Base-by-base conservation (phyloP, 2,113 vertebrate species). In the Hemibagrus wyckioides region DNA sequence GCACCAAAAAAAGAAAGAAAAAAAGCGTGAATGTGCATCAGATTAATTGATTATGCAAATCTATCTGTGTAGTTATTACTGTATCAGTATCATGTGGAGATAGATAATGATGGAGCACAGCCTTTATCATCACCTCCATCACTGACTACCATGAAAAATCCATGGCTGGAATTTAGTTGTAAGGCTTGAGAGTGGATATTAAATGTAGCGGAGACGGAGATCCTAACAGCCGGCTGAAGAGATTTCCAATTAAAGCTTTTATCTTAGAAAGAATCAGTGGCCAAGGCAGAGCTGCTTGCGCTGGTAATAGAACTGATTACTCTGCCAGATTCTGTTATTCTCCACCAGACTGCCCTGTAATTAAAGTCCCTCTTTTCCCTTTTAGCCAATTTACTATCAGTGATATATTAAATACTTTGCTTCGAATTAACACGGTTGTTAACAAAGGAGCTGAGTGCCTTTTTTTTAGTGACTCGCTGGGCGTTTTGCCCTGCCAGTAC, bases 231-330 rank as follows among this genome's bases (percentile, higher is more conserved):
- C 39, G 8, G 17, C 65, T 19, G 65, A 82, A 87, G 61, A 41
- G 67, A 87, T 75, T 54, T 86, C 80, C 86, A 75, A 87, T 82
- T 87, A 82, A 75, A 81, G 28, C 79, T 82, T 87, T 73, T 87
- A 41, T 73, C 86, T 73, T 82, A 75, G 80, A 65, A 82, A 33
- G 85, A 80, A 80, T 86, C 85, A 80, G 80, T 75, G 80, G 85
- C 76, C 61, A 7, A 79, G 77, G 79, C 85, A 86, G 85, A 39
- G 36, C 52, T 50, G 50, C 54, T 48, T 36, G 21, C 39, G 36
- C 50, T 41, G 50, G 61, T 81, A 82, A 82, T 86, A 33, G 80
- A 87, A 75, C 61, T 71, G 75, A 86, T 86, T 79, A 54, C 56
- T 86, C 63, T 59, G 52, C 82, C 82, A 69, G 82, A 83, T 69